A percentile compares a stretch with the other conserved stretches of the same genome.
These are phyloP conservation scores for Podilymbus podiceps DNA, from an alignment of 2,113 vertebrate genomes.

Conservation along the genomic window DNA sequence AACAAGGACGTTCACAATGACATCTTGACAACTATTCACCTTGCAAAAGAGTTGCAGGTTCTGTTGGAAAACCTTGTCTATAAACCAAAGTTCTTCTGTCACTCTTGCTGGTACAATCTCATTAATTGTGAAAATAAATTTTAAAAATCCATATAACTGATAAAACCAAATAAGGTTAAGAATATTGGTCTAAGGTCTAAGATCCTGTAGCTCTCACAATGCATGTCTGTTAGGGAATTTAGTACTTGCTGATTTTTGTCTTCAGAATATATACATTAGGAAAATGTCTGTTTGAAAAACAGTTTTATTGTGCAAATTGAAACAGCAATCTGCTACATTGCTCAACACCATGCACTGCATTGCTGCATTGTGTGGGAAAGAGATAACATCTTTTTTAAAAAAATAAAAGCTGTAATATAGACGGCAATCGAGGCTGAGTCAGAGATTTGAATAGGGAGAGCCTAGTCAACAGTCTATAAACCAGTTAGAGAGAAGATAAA, in stretches of 20 bases:
- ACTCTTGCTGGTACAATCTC: not conserved
- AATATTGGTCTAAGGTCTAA: not conserved
- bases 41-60: not conserved
- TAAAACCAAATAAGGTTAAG: not conserved
- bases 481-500: not conserved
- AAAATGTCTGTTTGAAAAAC: not conserved
- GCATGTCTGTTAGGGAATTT: not conserved
- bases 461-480: not conserved
- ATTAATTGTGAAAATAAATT: not conserved
- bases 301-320: not conserved
- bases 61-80: not conserved
- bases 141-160: not conserved
- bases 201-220: not conserved
- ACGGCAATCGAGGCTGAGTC: not conserved
- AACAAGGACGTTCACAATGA: not conserved
- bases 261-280: not conserved
- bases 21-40: not conserved
- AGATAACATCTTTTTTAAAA: not conserved
- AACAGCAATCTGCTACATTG: not conserved
- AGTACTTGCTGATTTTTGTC: not conserved
- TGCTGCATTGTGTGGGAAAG: not conserved
- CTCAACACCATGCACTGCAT: not conserved
- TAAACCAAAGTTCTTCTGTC: not conserved
- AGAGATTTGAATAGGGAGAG: not conserved
- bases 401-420: not conserved